These are phyloP conservation scores for Palythoa heliodiscus DNA, from an alignment of 92 coral and sea anemone species.

Conservation along the genomic window DNA sequence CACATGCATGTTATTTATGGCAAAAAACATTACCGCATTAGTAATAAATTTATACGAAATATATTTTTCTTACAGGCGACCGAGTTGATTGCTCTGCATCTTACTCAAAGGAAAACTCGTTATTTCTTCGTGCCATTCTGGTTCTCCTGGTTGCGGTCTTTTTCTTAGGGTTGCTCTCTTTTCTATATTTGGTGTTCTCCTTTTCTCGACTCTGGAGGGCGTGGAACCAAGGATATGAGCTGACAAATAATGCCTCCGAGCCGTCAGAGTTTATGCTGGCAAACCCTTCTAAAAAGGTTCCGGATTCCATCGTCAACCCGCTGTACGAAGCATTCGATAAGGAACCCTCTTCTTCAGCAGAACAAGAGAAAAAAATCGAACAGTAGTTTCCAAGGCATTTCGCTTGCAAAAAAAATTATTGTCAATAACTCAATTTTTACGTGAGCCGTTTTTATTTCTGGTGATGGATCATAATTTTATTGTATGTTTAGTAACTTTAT, in stretches of 20 bases:
- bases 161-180: slow-evolving; percentile 6
- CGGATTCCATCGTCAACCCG: slow-evolving; percentile 17
- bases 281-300: neutral
- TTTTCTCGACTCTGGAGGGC: slow-evolving; percentile 38
- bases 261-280: neutral
- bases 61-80: neutral
- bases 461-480: no score
- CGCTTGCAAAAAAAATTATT: neutral
- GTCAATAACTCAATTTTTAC: no score
- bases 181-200: slow-evolving; percentile 33
- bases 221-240: slow-evolving; percentile 39
- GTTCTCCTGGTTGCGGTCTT: slow-evolving; percentile 20
- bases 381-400: neutral
- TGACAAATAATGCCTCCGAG: slow-evolving; percentile 12
- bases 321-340: neutral
- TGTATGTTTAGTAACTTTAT: no score
- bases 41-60: neutral
- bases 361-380: neutral
- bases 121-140: neutral
- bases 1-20: no score
- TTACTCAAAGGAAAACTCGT: neutral
- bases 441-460: no score
- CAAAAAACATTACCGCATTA: no score
- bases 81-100: neutral
- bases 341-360: neutral